phyloP scores from a whole-genome alignment of 2,797 vertebrate species.

The Leptoclinus maculatus region DNA sequence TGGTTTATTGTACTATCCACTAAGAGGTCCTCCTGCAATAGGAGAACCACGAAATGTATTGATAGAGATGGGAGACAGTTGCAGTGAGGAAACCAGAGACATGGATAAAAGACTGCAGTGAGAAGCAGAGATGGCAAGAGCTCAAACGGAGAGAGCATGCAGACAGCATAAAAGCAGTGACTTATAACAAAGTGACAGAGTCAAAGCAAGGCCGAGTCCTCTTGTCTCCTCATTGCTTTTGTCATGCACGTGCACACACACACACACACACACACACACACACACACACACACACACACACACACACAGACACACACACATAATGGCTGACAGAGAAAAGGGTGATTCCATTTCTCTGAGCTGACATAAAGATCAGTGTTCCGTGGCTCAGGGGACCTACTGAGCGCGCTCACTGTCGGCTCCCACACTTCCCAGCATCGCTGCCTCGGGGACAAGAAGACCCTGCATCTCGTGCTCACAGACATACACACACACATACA shows the following conservation, averaged over 20 bases:
- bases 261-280: conserved; percentile 20
- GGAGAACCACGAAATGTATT: conserved; percentile 1
- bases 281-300: conserved; percentile 17
- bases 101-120: conserved; percentile 30
- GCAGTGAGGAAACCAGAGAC: conserved; percentile 22
- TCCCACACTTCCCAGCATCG: conserved; percentile 71
- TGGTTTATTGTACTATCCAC: conserved; percentile 23
- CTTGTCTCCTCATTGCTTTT: conserved; percentile 68
- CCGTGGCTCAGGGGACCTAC: conserved; percentile 60
- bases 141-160: conserved; percentile 41
- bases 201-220: conserved; percentile 68
- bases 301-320: conserved; percentile 6
- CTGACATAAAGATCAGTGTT: conserved; percentile 80
- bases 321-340: conserved; percentile 66
- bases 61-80: conserved; percentile 10
- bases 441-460: conserved; percentile 67
- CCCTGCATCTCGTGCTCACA: conserved; percentile 36
- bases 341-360: conserved; percentile 70
- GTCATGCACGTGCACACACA: neutral
- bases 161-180: conserved; percentile 61
- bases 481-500: conserved; percentile 13
- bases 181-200: conserved; percentile 75
- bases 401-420: conserved; percentile 68
- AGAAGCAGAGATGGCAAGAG: conserved; percentile 36
- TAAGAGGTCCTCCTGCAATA: neutral